phyloP scores from a whole-genome alignment of 2,113 vertebrate species.

The Sturnus vulgaris region DNA sequence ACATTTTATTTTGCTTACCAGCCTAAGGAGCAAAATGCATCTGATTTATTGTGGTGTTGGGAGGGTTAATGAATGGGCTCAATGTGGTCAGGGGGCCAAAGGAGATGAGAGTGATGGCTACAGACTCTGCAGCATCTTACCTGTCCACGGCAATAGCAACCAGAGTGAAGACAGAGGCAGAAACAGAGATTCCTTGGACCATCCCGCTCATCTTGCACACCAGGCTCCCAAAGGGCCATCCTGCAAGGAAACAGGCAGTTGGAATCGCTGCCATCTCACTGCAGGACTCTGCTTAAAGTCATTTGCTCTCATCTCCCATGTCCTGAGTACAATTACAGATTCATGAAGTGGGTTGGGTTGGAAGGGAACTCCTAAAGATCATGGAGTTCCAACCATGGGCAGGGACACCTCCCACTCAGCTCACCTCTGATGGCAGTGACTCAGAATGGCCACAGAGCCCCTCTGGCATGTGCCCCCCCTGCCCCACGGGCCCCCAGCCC shows the following conservation, averaged over 20 bases:
- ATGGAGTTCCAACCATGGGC: not conserved
- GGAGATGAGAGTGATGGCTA: not conserved
- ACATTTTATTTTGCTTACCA: not conserved
- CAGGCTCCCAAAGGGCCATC: conserved; percentile 92
- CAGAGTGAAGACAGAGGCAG: conserved; percentile 91
- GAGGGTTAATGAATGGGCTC: not conserved
- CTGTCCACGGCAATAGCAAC: conserved; percentile 92
- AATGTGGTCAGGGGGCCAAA: no score
- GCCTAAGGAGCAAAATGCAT: not conserved
- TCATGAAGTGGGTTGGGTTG: no score
- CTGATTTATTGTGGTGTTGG: not conserved
- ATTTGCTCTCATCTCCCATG: not conserved
- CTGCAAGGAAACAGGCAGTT: conserved; percentile 59
- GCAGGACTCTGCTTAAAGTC: not conserved
- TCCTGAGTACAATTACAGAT: not conserved
- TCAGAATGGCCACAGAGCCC: not conserved
- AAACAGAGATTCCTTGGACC: conserved; percentile 91
- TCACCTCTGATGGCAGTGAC: not conserved
- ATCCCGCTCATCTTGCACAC: conserved; percentile 92
- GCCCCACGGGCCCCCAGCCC: not conserved
- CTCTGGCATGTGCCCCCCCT: accelerated
- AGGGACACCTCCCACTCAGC: not conserved
- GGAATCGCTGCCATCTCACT: not conserved
- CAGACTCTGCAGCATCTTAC: conserved; percentile 56
- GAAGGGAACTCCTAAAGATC: not conserved